Evolutionary conservation across 2,888 invertebrate genomes (phyloP).

Genomic region (Noctua pronuba): DNA sequence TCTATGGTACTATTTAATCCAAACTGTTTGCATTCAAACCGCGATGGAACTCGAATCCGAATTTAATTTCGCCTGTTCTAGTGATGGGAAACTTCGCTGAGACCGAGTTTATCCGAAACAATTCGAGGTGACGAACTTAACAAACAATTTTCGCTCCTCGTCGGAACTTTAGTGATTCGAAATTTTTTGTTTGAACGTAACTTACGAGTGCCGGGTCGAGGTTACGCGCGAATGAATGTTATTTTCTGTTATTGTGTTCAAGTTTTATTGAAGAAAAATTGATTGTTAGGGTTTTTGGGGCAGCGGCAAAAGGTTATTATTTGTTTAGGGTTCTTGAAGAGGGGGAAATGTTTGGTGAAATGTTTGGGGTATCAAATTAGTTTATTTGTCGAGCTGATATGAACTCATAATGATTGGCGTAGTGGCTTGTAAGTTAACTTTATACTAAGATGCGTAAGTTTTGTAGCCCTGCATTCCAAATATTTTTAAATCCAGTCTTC

Average conservation of each 20-base stretch:
- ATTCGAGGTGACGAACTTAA: conserved; percentile 73
- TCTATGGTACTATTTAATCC: conserved; percentile 13
- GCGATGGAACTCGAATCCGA: conserved; percentile 49
- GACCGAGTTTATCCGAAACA: conserved; percentile 67
- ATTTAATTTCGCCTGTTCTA: conserved; percentile 60
- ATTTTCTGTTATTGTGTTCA: conserved; percentile 50
- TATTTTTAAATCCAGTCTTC: neutral
- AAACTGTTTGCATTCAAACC: conserved; percentile 25
- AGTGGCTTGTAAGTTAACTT: neutral
- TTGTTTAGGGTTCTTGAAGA: conserved; percentile 23
- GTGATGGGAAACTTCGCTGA: conserved; percentile 55
- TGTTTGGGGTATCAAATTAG: conserved; percentile 1
- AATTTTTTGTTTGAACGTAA: conserved; percentile 59
- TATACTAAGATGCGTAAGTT: neutral
- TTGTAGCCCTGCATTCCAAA: neutral
- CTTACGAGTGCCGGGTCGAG: conserved; percentile 57
- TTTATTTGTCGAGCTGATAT: neutral
- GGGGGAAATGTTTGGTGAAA: conserved; percentile 8
- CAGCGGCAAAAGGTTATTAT: conserved; percentile 24
- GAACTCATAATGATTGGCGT: neutral
- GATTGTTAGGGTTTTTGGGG: conserved; percentile 42
- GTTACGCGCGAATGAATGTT: conserved; percentile 49
- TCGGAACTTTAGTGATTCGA: conserved; percentile 63
- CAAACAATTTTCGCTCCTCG: conserved; percentile 69
- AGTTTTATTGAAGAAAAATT: conserved; percentile 63